A percentile compares a stretch with the other conserved stretches of the same genome.
These are phyloP conservation scores for Lucilia cuprina DNA, from an alignment of 1,140 invertebrate species.

Conservation along the genomic window DNA sequence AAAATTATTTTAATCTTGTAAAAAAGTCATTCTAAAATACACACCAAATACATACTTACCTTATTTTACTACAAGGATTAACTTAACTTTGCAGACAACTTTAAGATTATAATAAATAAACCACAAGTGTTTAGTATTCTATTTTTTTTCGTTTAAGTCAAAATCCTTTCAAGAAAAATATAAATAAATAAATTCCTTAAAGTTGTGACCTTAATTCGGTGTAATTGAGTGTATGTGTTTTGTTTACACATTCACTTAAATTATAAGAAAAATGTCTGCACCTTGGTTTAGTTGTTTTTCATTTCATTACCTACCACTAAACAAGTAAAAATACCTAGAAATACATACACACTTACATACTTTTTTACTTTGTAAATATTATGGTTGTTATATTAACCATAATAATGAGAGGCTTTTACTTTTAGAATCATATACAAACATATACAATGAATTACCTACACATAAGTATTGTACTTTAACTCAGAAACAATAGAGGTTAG, in stretches of 20 bases:
- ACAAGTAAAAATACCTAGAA: background rate
- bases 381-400: conserved; percentile 15
- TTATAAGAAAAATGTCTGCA: background rate
- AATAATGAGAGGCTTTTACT: background rate
- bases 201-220: background rate
- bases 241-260: background rate
- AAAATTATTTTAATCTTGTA: too few species aligned
- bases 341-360: background rate
- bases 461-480: too few species aligned
- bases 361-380: background rate
- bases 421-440: background rate
- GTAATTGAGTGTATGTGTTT: background rate
- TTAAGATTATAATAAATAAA: background rate
- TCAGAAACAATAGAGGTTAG: too few species aligned
- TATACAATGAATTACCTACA: background rate
- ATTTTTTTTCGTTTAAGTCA: too few species aligned
- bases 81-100: background rate
- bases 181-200: background rate
- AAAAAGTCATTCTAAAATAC: too few species aligned
- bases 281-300: background rate
- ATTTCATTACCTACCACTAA: background rate
- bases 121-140: background rate
- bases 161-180: background rate
- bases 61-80: background rate
- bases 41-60: too few species aligned